Base-by-base conservation (phyloP, 2,888 invertebrate species). In the Mamestra brassicae region DNA sequence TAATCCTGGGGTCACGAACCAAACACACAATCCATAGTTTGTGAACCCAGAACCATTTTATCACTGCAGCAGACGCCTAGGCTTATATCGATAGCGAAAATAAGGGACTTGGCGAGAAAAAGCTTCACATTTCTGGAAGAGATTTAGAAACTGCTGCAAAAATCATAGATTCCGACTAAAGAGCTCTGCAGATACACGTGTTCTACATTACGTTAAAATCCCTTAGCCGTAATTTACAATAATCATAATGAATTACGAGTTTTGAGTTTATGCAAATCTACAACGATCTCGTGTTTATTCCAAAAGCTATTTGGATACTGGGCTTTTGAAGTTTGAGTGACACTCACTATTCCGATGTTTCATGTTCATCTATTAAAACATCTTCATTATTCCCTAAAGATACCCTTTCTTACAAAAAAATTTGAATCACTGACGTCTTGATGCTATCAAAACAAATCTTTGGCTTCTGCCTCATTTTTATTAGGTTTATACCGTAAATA, bases 281-380 rank as follows among this genome's bases (percentile, higher is more conserved):
- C n/a, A 62, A n/a, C 10, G n/a, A 55, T 47, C 71, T 55, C 6
- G 50, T 57, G 83, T 83, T 83, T 83, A 80, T 64, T 68, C 55
- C 5, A 45, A 47, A 71, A 63, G 42, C 13, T 57, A 4, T 83
- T 78, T 4, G 50, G 3, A 17, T 73, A 36, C n/a, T 79, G 68
- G 64, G 74, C 74, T 84, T 80, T 84, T 80, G 84, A 83, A 61
- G 80, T 83, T 61, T 83, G 50, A 74, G 73, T 26, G 57, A 66
- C 54, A 36, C 8, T 64, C 36, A 45, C 42, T 60, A 67, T 67
- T 64, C 34, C 26, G n/a, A 65, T 64, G 57, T 65, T 54, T 26
- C 26, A 54, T 61, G 42, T 57, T 71, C 42, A 71, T 79, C 26
- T n/a, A 50, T 71, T 62, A 17, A 11, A 34, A 38, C n/a, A 72